Conservation (phyloP, 1,140 invertebrate genomes). For the Asobara japonica region DNA sequence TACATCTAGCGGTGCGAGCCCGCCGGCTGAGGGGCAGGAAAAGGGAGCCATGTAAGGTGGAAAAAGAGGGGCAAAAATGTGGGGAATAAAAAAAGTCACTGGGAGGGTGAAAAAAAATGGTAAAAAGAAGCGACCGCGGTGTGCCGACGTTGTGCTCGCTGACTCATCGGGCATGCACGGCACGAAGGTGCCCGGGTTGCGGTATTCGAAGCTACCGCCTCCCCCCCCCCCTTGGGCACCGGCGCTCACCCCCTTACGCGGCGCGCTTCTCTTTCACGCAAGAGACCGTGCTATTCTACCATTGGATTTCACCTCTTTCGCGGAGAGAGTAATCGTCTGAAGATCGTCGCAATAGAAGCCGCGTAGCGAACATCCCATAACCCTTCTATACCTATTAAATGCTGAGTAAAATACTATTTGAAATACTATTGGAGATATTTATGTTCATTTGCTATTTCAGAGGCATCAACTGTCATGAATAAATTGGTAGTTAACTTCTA, state of each 20-base stretch:
- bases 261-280: background rate
- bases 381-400: no score
- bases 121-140: constrained; percentile 23
- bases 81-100: background rate
- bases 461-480: no score
- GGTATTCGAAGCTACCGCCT: constrained; percentile 15
- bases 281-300: background rate
- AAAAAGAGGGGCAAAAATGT: background rate
- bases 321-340: background rate
- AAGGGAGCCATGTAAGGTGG: background rate
- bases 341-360: background rate
- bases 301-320: constrained; percentile 30
- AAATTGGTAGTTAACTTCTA: no score
- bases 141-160: constrained; percentile 38
- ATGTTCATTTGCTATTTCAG: no score
- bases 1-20: background rate
- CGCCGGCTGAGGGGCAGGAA: background rate
- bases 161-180: constrained; percentile 41
- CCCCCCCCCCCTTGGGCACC: background rate
- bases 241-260: background rate
- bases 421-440: no score
- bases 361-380: background rate
- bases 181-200: constrained; percentile 33
- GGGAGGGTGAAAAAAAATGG: background rate
- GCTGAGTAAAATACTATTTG: background rate